Evolutionary conservation across 2,888 invertebrate genomes (phyloP), one percentile per base, ranked within the genome.

Genomic region (Caenorhabditis zanzibari): DNA sequence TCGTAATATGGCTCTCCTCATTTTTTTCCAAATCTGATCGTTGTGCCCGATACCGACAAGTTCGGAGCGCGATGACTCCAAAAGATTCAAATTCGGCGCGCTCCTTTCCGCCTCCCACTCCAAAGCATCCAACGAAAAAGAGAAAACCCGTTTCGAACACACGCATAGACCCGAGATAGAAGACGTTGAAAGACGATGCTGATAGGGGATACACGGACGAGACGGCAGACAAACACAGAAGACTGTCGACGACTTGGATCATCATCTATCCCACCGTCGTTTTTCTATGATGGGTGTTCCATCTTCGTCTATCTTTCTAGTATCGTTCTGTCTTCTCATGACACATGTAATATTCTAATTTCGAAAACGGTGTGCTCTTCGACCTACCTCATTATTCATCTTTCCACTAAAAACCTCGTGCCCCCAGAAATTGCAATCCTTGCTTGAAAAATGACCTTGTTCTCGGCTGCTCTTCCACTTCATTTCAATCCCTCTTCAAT

Each of bases 141-240:
- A 32, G 61, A 69, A 76, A 76, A 76, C 76, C 76, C 76, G 76
- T 76, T 76, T 76, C 76, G 76, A 76, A 76, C 76, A 69, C 54
- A 24, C 24, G 19, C 10, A 22, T n/a, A 32, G 5, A 4, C 38
- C 10, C 58, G 68, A 68, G 58, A 66, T 58, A 68, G 68, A 61
- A 68, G 68, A 76, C 68, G 74, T 63, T 44, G 75, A 75, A 56
- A 68, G 76, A 28, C 44, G 74, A 64, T 26, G 63, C 66, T 76
- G 76, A 68, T 69, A 76, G 76, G 59, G 76, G 54, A 68, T 68
- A 75, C 56, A 61, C 32, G 41, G 63, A 19, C 22, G 72, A 76
- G 76, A 76, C 76, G 76, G 52, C 68, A 76, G 76, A 76, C 76
- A 61, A 52, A 52, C 47, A 61, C 28, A 76, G 22, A 69, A 59